phyloP scores from a whole-genome alignment of 1,140 invertebrate genomes.

The Notospermus geniculatus region DNA sequence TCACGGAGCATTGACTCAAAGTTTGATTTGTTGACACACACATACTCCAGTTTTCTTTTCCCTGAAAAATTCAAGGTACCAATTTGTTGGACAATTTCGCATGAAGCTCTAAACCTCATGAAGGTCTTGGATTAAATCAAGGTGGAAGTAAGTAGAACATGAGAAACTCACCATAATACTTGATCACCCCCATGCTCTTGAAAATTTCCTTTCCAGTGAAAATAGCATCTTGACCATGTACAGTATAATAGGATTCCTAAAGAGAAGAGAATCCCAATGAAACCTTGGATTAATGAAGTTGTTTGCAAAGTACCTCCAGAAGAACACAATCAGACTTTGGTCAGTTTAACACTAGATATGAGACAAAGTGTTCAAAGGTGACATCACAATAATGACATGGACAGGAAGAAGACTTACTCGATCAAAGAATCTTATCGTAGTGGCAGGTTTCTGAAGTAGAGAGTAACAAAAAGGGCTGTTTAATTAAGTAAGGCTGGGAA shows the following conservation, averaged over 20 bases:
- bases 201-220: conserved; percentile 80
- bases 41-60: conserved; percentile 68
- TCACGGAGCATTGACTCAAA: conserved; percentile 83
- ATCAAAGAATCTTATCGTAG: conserved; percentile 2
- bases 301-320: no score
- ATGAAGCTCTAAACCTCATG: background rate
- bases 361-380: no score
- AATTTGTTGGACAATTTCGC: background rate
- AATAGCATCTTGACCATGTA: conserved; percentile 81
- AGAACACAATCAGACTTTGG: no score
- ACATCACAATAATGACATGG: no score
- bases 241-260: conserved; percentile 63
- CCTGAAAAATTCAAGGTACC: conserved; percentile 33
- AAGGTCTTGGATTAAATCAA: background rate
- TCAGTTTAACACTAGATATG: no score
- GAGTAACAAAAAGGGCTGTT: background rate
- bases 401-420: no score
- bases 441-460: background rate
- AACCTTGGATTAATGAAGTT: no score
- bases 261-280: no score
- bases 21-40: conserved; percentile 75
- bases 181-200: conserved; percentile 74
- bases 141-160: no score
- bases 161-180: conserved; percentile 67
- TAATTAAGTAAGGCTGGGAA: background rate